Conservation (phyloP, 1,140 invertebrate species). For the Gryllus bimaculatus region DNA sequence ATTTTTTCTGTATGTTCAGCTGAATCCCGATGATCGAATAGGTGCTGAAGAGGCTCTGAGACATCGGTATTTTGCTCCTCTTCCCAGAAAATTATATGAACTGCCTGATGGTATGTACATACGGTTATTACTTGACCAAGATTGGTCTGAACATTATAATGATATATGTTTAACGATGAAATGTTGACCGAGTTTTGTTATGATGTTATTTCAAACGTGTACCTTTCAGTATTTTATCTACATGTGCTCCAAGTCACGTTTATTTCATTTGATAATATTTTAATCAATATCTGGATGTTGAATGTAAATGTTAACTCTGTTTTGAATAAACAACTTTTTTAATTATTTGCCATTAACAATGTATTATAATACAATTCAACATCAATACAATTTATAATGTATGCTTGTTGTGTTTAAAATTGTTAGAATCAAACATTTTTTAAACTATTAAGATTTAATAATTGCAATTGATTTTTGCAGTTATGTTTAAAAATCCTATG, state of each 20-base stretch:
- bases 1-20: conserved; percentile 42
- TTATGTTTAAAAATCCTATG: too few relatives aligned
- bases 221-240: too few relatives aligned
- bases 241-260: background rate
- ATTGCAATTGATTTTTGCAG: too few relatives aligned
- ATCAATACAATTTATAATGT: too few relatives aligned
- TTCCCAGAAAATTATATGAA: conserved; percentile 81
- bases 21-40: conserved; percentile 78
- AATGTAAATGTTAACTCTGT: too few relatives aligned
- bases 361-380: too few relatives aligned
- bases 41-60: conserved; percentile 77
- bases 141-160: background rate
- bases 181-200: background rate
- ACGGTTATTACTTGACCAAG: background rate
- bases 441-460: too few relatives aligned
- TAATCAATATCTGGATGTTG: background rate
- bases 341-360: too few relatives aligned
- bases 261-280: conserved; percentile 9
- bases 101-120: conserved; percentile 71
- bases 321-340: too few relatives aligned
- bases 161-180: background rate
- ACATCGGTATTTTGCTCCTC: conserved; percentile 81
- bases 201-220: too few relatives aligned
- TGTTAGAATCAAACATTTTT: too few relatives aligned
- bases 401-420: too few relatives aligned